Conservation (phyloP, 1,140 invertebrate species). For the Heliconius congener region DNA sequence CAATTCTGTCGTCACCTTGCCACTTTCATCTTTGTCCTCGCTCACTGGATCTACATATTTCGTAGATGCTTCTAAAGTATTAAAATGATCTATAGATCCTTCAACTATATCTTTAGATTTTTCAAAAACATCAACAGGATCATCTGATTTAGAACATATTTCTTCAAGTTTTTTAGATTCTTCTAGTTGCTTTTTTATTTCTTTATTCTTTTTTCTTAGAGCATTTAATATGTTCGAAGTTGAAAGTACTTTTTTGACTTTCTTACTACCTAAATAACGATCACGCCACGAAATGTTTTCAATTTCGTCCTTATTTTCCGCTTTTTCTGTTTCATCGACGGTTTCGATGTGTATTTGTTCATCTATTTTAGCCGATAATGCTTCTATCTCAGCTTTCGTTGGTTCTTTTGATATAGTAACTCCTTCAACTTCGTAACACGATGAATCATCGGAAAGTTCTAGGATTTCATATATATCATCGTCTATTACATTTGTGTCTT, state of each 20-base stretch:
- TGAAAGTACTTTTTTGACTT: conserved; percentile 82
- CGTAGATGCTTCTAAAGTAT: conserved; percentile 70
- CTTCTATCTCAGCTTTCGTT: conserved; percentile 68
- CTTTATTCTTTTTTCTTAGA: conserved; percentile 82
- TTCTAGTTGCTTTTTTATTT: conserved; percentile 78
- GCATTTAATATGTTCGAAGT: conserved; percentile 82
- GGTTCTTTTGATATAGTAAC: conserved; percentile 70
- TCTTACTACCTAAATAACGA: conserved; percentile 77
- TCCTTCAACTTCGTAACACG: conserved; percentile 70
- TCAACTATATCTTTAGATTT: conserved; percentile 50
- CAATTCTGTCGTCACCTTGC: conserved; percentile 63
- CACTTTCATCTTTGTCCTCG: conserved; percentile 42
- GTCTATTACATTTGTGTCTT: background rate
- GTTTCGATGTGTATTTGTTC: conserved; percentile 55
- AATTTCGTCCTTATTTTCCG: conserved; percentile 48
- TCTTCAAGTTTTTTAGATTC: conserved; percentile 51
- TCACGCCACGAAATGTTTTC: conserved; percentile 77
- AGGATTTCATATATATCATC: conserved; percentile 63
- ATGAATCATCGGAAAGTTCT: conserved; percentile 75
- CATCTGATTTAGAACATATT: conserved; percentile 26
- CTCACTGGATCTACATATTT: conserved; percentile 71
- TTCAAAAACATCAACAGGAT: conserved; percentile 17
- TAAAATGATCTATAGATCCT: conserved; percentile 75
- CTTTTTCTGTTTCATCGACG: conserved; percentile 52
- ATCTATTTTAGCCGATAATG: conserved; percentile 75